These are phyloP conservation scores for Graphium colonna DNA, from an alignment of 2,888 invertebrate genomes.

Conservation along the genomic window DNA sequence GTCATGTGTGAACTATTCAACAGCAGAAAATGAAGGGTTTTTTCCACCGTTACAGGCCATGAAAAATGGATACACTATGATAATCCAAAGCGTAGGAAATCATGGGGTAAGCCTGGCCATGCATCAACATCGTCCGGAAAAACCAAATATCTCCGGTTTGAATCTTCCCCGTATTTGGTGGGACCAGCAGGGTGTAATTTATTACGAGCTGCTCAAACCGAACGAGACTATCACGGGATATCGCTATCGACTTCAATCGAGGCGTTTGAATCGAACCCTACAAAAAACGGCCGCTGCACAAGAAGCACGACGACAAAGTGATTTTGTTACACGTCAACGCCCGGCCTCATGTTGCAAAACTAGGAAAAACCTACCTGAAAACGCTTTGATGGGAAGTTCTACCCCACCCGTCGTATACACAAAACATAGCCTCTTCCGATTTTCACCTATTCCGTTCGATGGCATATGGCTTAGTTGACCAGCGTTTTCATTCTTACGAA, in stretches of 20 bases:
- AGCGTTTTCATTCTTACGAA: background rate
- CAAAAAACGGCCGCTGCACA: no score
- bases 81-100: background rate
- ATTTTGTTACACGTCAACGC: background rate
- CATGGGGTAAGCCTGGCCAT: background rate
- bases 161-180: background rate
- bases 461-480: background rate
- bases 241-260: no score
- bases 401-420: background rate
- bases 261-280: no score
- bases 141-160: no score
- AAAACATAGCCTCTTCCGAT: background rate
- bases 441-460: background rate
- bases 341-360: background rate
- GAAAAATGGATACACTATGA: background rate
- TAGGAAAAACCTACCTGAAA: background rate
- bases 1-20: no score
- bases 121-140: background rate
- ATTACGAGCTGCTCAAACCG: background rate
- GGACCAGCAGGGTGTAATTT: background rate
- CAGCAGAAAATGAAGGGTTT: background rate
- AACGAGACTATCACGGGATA: background rate
- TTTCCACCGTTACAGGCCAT: background rate
- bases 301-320: no score
- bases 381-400: background rate